Conservation (phyloP, 2,888 invertebrate species). For the Chesias legatella region DNA sequence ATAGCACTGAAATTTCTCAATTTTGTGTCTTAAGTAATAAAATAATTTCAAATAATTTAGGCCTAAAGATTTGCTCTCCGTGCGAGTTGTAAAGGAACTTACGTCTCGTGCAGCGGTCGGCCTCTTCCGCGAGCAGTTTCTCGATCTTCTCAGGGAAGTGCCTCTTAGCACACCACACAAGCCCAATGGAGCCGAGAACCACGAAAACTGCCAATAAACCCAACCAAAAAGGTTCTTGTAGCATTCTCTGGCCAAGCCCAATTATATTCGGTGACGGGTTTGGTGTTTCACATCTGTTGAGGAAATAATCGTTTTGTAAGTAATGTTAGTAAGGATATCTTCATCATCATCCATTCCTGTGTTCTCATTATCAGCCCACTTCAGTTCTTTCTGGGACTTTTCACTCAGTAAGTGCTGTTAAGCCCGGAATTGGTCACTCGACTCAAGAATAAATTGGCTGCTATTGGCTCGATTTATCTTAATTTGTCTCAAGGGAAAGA, state of each 20-base stretch:
- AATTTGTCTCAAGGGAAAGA: neutral
- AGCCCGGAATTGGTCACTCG: too few species aligned
- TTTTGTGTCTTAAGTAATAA: slow-evolving; percentile 35
- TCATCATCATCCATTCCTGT: too few species aligned
- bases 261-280: slow-evolving; percentile 75
- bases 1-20: slow-evolving; percentile 3
- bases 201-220: slow-evolving; percentile 91
- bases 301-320: slow-evolving; percentile 37
- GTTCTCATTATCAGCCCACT: too few species aligned
- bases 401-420: too few species aligned
- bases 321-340: too few species aligned
- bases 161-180: slow-evolving; percentile 91
- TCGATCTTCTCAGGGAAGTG: slow-evolving; percentile 93
- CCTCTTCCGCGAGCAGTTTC: slow-evolving; percentile 89
- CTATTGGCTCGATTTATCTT: too few species aligned
- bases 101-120: slow-evolving; percentile 86
- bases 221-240: slow-evolving; percentile 94
- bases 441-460: too few species aligned
- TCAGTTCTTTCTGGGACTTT: too few species aligned
- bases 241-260: slow-evolving; percentile 87
- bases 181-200: slow-evolving; percentile 88
- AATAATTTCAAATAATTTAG: slow-evolving; percentile 33
- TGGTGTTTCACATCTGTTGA: slow-evolving; percentile 85
- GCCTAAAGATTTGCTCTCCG: slow-evolving; percentile 63
- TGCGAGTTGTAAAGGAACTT: slow-evolving; percentile 46